Evolutionary conservation across 2,113 vertebrate genomes (phyloP).

Genomic region (Pelmatolapia mariae): DNA sequence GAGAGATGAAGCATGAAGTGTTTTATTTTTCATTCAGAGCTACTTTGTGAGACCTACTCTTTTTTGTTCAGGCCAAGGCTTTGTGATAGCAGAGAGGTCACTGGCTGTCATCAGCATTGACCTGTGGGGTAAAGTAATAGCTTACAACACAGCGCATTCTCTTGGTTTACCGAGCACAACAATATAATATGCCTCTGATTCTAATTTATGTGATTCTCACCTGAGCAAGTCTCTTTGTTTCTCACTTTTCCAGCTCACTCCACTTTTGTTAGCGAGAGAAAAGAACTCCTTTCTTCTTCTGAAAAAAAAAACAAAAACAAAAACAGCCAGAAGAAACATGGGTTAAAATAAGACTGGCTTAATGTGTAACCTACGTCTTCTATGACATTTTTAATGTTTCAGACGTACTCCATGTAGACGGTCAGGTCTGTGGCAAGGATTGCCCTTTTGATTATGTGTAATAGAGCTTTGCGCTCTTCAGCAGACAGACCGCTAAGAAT

Average conservation of each 20-base stretch:
- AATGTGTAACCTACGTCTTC: neutral
- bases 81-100: constrained; percentile 88
- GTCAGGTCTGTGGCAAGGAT: constrained; percentile 89
- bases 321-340: neutral
- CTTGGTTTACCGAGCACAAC: neutral
- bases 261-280: constrained; percentile 78
- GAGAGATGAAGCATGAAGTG: neutral
- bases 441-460: constrained; percentile 87
- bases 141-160: neutral
- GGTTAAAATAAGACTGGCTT: neutral
- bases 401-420: constrained; percentile 83
- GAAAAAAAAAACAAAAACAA: neutral
- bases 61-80: constrained; percentile 89
- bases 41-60: constrained; percentile 64
- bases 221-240: constrained; percentile 82
- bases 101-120: constrained; percentile 94
- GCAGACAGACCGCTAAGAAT: constrained; percentile 84
- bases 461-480: constrained; percentile 78
- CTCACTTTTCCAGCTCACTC: constrained; percentile 79
- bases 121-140: constrained; percentile 52
- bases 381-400: constrained; percentile 6
- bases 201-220: constrained; percentile 52
- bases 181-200: neutral
- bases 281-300: constrained; percentile 80
- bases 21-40: neutral